A percentile compares a stretch with the other conserved stretches of the same genome.
Evolutionary conservation across 1,140 invertebrate genomes (phyloP).

Genomic region (Pteromalus puparum): DNA sequence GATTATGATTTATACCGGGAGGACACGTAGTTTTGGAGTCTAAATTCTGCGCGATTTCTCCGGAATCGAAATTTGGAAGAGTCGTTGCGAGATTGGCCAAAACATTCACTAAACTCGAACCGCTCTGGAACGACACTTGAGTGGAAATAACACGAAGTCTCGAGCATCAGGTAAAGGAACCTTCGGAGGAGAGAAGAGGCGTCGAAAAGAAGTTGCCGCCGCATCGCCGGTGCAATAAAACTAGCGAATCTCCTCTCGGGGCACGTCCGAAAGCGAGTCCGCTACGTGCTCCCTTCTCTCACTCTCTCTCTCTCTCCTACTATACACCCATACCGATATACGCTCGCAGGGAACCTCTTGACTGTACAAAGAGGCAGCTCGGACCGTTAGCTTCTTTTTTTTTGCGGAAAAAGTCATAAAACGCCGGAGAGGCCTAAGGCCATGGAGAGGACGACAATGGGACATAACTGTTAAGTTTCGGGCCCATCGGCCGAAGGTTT

Average conservation of each 20-base stretch:
- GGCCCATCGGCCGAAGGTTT: slow-evolving; percentile 44
- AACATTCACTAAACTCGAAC: not conserved
- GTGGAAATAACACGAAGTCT: not conserved
- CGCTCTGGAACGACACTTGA: not conserved
- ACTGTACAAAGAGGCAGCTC: not conserved
- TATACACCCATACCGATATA: too few relatives aligned
- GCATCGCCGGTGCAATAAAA: slow-evolving; percentile 64
- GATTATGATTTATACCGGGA: not conserved
- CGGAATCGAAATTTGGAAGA: not conserved
- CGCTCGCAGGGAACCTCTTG: not conserved
- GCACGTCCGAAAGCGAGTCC: slow-evolving; percentile 65
- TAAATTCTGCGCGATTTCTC: not conserved
- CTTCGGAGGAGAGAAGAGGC: not conserved
- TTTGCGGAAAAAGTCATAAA: slow-evolving; percentile 69
- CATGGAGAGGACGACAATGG: slow-evolving; percentile 64
- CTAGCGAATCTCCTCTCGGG: slow-evolving; percentile 60
- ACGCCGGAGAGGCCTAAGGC: slow-evolving; percentile 42
- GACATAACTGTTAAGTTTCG: slow-evolving; percentile 59
- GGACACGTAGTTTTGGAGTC: not conserved
- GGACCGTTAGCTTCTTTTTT: slow-evolving; percentile 65
- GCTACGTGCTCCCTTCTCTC: slow-evolving; percentile 34
- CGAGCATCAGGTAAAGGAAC: slow-evolving; percentile 33
- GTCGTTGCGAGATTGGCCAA: not conserved
- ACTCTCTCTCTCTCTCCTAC: not conserved
- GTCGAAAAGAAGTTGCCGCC: slow-evolving; percentile 14